A percentile compares a stretch with the other conserved stretches of the same genome.
These are phyloP conservation scores for Malurus splendens DNA, from an alignment of 2,797 vertebrate genomes.

Conservation along the genomic window DNA sequence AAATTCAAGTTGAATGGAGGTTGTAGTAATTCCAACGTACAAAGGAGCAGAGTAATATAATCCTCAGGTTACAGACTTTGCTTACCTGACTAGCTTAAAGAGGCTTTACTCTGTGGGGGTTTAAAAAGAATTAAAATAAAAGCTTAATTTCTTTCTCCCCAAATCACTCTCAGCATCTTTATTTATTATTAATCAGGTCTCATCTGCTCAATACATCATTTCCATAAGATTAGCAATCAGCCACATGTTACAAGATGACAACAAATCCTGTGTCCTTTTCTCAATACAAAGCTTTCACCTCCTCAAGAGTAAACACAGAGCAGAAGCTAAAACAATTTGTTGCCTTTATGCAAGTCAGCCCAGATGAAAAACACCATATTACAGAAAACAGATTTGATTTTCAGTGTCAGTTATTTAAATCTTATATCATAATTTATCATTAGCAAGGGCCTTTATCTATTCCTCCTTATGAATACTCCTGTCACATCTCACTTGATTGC, in stretches of 20 bases:
- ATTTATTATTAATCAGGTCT: neutral
- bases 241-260: neutral
- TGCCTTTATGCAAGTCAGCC: neutral
- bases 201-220: neutral
- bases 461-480: neutral
- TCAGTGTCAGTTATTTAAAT: neutral
- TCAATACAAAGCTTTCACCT: neutral
- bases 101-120: neutral
- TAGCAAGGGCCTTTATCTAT: neutral
- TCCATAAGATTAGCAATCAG: neutral
- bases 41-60: neutral
- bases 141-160: accelerated
- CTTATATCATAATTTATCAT: neutral
- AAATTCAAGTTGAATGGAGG: neutral
- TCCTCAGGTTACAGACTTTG: neutral
- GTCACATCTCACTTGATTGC: neutral
- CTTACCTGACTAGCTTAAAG: neutral
- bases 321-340: neutral
- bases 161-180: neutral
- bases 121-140: neutral
- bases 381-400: neutral
- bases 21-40: neutral
- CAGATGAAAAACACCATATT: neutral
- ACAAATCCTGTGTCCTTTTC: neutral
- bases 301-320: neutral